Evolutionary conservation across 2,888 invertebrate species (phyloP).

Genomic region (Podotricha telesiphe): DNA sequence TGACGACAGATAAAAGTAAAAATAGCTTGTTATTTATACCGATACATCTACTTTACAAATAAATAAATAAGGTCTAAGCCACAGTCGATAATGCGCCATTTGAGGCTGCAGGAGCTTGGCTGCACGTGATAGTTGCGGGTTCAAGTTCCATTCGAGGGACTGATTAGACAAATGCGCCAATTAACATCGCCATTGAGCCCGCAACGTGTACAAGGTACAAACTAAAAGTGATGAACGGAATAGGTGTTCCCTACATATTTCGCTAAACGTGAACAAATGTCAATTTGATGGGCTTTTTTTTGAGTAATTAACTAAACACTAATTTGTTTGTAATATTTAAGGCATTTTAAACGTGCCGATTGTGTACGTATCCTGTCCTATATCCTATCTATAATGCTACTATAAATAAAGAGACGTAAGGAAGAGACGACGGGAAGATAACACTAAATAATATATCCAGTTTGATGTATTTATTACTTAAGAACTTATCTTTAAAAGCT

Average conservation of each 20-base stretch:
- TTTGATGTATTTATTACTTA: conserved; percentile 13
- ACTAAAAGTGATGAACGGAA: too few relatives aligned
- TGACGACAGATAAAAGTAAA: conserved; percentile 10
- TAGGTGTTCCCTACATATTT: too few relatives aligned
- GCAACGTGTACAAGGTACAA: too few relatives aligned
- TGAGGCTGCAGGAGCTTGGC: neutral
- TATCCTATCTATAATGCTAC: neutral
- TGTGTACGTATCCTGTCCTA: neutral
- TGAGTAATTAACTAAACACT: too few relatives aligned
- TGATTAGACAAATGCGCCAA: neutral
- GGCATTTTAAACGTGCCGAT: neutral
- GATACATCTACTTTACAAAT: neutral
- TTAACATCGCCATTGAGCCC: too few relatives aligned
- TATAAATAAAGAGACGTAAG: conserved; percentile 1
- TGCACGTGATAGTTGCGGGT: neutral
- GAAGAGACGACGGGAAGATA: conserved; percentile 14
- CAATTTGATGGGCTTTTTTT: too few relatives aligned
- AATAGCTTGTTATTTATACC: conserved; percentile 3
- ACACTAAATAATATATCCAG: conserved; percentile 7
- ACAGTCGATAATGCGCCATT: neutral
- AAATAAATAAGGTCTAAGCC: conserved; percentile 5
- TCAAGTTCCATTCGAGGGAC: neutral
- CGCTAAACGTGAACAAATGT: too few relatives aligned
- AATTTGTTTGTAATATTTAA: neutral
- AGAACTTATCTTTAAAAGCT: conserved; percentile 4